A percentile compares a stretch with the other conserved stretches of the same genome.
phyloP scores from a whole-genome alignment of 2,113 vertebrate genomes.

The Coturnix japonica region DNA sequence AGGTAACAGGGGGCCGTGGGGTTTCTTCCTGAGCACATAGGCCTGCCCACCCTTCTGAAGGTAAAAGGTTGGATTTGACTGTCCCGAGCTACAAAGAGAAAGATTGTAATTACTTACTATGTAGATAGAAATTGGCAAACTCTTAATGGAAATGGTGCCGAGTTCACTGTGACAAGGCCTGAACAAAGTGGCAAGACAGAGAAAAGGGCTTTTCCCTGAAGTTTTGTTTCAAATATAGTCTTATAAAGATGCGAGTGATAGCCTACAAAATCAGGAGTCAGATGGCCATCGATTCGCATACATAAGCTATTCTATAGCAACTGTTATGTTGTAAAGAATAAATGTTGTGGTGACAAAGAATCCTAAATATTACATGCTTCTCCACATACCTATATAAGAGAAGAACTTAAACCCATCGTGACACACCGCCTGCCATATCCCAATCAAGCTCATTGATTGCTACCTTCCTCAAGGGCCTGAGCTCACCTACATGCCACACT shows the following conservation, averaged over 20 bases:
- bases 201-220: not conserved
- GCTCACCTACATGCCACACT: not conserved
- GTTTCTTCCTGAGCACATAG: slow-evolving; percentile 93
- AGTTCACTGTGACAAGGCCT: not conserved
- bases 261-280: not conserved
- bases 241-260: not conserved
- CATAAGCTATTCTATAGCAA: not conserved
- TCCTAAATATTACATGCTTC: not conserved
- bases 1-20: slow-evolving; percentile 87
- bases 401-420: not conserved
- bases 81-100: slow-evolving; percentile 81
- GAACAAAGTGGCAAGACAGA: not conserved
- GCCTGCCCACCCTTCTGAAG: slow-evolving; percentile 80
- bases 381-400: not conserved
- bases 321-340: not conserved
- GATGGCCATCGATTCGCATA: not conserved
- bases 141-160: not conserved
- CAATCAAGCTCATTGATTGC: not conserved
- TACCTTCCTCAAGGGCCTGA: not conserved
- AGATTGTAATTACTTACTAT: not conserved
- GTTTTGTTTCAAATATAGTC: not conserved
- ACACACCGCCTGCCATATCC: not conserved
- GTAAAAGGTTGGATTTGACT: slow-evolving; percentile 94
- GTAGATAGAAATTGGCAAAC: not conserved
- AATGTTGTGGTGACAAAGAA: not conserved